Percentiles rank a stretch among this genome's conserved stretches.
Evolutionary conservation across 2,888 invertebrate species (phyloP).

Genomic region (Pollenia labialis): DNA sequence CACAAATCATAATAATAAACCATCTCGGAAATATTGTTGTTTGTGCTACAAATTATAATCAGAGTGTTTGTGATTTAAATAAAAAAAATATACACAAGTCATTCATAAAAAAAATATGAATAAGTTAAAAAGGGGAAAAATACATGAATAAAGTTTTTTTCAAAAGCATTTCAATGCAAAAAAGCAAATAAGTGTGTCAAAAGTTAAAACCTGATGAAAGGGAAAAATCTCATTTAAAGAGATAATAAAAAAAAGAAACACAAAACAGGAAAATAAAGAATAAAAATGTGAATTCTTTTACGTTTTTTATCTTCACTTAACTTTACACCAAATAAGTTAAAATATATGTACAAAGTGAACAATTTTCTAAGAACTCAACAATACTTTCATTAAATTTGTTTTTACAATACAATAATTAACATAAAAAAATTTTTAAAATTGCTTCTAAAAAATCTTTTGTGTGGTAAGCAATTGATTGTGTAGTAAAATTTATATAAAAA

Average conservation of each 20-base stretch:
- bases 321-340: too few species aligned
- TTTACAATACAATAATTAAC: too few species aligned
- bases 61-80: neutral
- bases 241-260: slow-evolving; percentile 7
- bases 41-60: slow-evolving; percentile 2
- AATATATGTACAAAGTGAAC: too few species aligned
- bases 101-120: neutral
- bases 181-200: slow-evolving; percentile 54
- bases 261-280: neutral
- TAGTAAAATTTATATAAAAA: too few species aligned
- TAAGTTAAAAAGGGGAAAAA: neutral
- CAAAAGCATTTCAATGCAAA: slow-evolving; percentile 28
- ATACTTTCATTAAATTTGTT: too few species aligned
- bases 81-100: neutral
- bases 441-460: too few species aligned
- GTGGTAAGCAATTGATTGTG: too few species aligned
- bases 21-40: neutral
- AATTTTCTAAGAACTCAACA: too few species aligned
- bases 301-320: too few species aligned
- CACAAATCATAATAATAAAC: neutral
- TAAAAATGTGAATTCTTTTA: neutral
- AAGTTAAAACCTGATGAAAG: slow-evolving; percentile 42
- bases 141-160: slow-evolving; percentile 4
- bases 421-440: too few species aligned
- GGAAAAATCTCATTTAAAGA: slow-evolving; percentile 35